Percentiles rank a stretch among this genome's conserved stretches.
These are phyloP conservation scores for Grammomys dolichurus DNA, from an alignment of 2,113 vertebrate species.

Conservation along the genomic window DNA sequence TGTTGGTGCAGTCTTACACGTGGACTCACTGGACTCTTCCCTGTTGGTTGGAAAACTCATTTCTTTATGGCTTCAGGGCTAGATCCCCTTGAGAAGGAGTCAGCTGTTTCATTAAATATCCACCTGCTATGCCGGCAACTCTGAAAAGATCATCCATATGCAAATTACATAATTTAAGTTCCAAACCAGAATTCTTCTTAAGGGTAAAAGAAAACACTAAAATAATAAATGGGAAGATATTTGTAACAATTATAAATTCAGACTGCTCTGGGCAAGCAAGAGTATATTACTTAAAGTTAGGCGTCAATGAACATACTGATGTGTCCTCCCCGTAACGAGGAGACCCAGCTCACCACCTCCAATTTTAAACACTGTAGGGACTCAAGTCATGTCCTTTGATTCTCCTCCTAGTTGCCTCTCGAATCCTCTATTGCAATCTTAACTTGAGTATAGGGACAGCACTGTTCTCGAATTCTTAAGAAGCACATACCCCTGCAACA, in stretches of 20 bases:
- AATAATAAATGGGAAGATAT: not conserved
- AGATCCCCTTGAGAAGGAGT: not conserved
- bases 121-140: not conserved
- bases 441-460: not conserved
- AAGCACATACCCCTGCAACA: not conserved
- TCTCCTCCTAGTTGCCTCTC: not conserved
- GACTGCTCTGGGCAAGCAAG: not conserved
- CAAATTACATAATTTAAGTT: slow-evolving; percentile 13
- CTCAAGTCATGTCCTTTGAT: not conserved
- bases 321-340: not conserved
- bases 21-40: not conserved
- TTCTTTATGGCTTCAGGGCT: not conserved
- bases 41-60: not conserved
- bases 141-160: not conserved
- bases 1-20: not conserved
- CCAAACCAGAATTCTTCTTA: not conserved
- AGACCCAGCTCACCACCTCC: not conserved
- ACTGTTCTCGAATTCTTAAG: not conserved
- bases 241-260: not conserved
- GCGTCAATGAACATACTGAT: not conserved
- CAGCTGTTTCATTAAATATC: slow-evolving; percentile 5
- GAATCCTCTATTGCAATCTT: not conserved
- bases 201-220: not conserved
- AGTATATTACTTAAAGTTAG: not conserved
- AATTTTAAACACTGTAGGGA: not conserved